Base-by-base conservation (phyloP, 2,888 invertebrate genomes). In the Carpatolechia fugitivella region DNA sequence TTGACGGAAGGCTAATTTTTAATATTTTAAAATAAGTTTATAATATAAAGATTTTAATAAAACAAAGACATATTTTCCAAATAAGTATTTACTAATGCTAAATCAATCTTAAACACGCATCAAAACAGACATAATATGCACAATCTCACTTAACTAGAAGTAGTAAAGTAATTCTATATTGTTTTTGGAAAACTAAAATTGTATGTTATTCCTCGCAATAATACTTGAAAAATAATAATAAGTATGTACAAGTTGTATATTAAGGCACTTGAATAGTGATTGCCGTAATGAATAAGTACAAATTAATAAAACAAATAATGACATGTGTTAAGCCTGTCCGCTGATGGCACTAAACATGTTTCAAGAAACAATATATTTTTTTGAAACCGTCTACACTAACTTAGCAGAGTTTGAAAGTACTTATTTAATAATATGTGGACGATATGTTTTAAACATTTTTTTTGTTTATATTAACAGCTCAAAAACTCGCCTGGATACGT, bases 121-220 rank as follows among this genome's bases (percentile, higher is more conserved):
- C 85, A 88, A 88, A 88, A 88, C 89, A 87, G 85, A 89, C 89
- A 86, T 85, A 86, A 85, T 88, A 88, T 88, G 87, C 89, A 88
- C 88, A 85, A 88, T 90, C 89, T 89, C 86, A 75, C 89, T 80
- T 89, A 89, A 79, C 80, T 85, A 85, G 76, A 68, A 47, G 18
- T 71, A 77, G 78, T 78, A 78, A 76, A 77, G 73, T 80, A 82
- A 77, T 69, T 78, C 76, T 81, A 79, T 78, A 80, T 82, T 86
- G 84, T 84, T 89, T 89, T 88, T 83, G 82, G 77, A 86, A 89
- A 89, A 89, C 82, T 83, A 83, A 80, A 62, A 63, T 65, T 69
- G 72, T 75, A 80, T 78, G 74, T 82, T 81, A 76, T 76, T 79
- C 75, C 78, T 72, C 68, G 55, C 74, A 78, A 79, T 80, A 85